These are phyloP conservation scores for Drosophila flavopinicola DNA, from an alignment of 2,888 invertebrate genomes.

Conservation along the genomic window DNA sequence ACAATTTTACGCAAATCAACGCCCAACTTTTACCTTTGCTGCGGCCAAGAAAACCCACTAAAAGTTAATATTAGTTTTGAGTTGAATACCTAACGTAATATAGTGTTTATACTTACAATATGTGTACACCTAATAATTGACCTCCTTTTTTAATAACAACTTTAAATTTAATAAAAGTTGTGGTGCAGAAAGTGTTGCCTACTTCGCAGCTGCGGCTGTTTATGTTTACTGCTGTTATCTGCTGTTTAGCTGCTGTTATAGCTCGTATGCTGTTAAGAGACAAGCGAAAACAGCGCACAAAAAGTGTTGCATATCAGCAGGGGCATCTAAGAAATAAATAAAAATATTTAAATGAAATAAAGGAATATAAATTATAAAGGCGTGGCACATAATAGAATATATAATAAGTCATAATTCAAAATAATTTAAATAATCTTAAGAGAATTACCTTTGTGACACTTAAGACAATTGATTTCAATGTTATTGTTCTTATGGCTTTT, in stretches of 20 bases:
- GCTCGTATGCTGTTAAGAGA: background rate
- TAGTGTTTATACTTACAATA: background rate
- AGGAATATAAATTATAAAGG: background rate
- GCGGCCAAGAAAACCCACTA: background rate
- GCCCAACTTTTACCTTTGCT: background rate
- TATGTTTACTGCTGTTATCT: background rate
- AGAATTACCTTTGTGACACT: background rate
- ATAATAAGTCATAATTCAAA: too few relatives aligned
- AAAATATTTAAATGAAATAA: background rate
- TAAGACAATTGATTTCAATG: conserved; percentile 33
- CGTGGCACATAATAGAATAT: too few relatives aligned
- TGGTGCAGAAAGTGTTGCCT: conserved; percentile 6
- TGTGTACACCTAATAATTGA: too few relatives aligned
- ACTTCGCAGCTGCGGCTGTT: background rate
- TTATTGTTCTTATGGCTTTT: conserved; percentile 33
- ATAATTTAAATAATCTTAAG: too few relatives aligned
- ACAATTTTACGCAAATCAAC: conserved; percentile 31
- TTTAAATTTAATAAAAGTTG: too few relatives aligned
- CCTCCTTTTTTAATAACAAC: too few relatives aligned
- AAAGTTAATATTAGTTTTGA: background rate
- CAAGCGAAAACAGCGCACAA: too few relatives aligned
- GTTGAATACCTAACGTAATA: too few relatives aligned
- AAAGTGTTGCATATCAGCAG: too few relatives aligned
- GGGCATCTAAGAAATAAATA: background rate
- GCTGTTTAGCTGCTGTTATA: background rate